Percentiles rank a stretch among this genome's conserved stretches.
Conservation (phyloP, 2,888 invertebrate genomes). For the Frankliniella fusca region DNA sequence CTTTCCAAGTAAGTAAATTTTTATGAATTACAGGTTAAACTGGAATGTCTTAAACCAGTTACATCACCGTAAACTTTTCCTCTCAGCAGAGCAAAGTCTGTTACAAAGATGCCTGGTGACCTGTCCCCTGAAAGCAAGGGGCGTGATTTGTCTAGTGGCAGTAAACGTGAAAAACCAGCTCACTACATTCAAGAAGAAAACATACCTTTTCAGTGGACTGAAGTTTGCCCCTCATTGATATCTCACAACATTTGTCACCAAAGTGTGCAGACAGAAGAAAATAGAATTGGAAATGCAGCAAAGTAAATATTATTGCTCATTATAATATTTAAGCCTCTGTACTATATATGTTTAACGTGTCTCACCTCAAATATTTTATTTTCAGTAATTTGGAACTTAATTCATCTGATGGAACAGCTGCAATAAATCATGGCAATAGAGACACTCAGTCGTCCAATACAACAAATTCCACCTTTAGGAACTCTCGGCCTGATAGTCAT, state of each 20-base stretch:
- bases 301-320: neutral
- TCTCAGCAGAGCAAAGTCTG: neutral
- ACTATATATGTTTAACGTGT: too few relatives aligned
- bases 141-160: neutral
- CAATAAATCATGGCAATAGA: too few relatives aligned
- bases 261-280: neutral
- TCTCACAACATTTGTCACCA: slow-evolving; percentile 1
- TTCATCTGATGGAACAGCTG: too few relatives aligned
- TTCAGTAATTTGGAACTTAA: too few relatives aligned
- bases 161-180: neutral
- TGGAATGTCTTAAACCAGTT: neutral
- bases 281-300: neutral
- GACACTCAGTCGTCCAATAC: too few relatives aligned
- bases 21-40: neutral
- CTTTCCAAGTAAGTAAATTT: neutral
- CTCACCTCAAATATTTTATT: too few relatives aligned
- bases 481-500: too few relatives aligned
- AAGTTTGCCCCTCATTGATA: slow-evolving; percentile 3
- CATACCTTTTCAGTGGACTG: neutral
- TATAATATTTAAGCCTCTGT: neutral
- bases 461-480: too few relatives aligned
- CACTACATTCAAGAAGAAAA: neutral
- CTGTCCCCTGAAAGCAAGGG: neutral
- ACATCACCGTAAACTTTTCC: too few relatives aligned
- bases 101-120: neutral